Conservation (phyloP, 2,888 invertebrate species). For the Actias luna region DNA sequence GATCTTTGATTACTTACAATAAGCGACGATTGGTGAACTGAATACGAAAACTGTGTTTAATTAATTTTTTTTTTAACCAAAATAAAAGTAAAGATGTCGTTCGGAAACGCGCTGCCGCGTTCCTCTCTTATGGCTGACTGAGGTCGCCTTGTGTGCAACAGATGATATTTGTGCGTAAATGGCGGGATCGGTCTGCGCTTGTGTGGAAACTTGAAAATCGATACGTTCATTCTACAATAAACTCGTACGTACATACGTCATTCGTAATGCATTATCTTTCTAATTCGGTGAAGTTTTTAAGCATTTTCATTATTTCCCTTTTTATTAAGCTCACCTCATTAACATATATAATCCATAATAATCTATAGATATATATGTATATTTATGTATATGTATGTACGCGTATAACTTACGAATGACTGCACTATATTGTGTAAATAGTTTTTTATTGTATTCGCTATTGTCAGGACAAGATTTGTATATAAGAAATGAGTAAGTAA, state of each 20-base stretch:
- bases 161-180: slow-evolving; percentile 67
- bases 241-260: slow-evolving; percentile 33
- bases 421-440: too few species aligned
- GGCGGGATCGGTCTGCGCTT: slow-evolving; percentile 49
- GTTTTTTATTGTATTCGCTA: too few species aligned
- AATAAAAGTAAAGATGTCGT: slow-evolving; percentile 45
- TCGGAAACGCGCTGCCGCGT: slow-evolving; percentile 50
- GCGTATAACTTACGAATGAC: too few species aligned
- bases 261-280: slow-evolving; percentile 24
- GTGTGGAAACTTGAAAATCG: slow-evolving; percentile 63
- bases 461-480: too few species aligned
- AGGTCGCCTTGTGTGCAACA: slow-evolving; percentile 51
- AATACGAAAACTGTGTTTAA: slow-evolving; percentile 8
- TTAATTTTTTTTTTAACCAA: slow-evolving; percentile 39
- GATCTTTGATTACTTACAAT: slow-evolving; percentile 26
- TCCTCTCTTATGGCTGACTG: slow-evolving; percentile 69
- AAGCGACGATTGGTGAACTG: not conserved
- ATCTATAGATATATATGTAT: too few species aligned
- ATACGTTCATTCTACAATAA: slow-evolving; percentile 45
- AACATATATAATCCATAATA: too few species aligned
- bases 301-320: too few species aligned
- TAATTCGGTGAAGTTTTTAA: too few species aligned
- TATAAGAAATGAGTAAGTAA: too few species aligned
- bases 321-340: too few species aligned
- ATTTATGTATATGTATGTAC: too few species aligned